These are phyloP conservation scores for Drosophila longiperda DNA, from an alignment of 2,888 invertebrate genomes.

Conservation along the genomic window DNA sequence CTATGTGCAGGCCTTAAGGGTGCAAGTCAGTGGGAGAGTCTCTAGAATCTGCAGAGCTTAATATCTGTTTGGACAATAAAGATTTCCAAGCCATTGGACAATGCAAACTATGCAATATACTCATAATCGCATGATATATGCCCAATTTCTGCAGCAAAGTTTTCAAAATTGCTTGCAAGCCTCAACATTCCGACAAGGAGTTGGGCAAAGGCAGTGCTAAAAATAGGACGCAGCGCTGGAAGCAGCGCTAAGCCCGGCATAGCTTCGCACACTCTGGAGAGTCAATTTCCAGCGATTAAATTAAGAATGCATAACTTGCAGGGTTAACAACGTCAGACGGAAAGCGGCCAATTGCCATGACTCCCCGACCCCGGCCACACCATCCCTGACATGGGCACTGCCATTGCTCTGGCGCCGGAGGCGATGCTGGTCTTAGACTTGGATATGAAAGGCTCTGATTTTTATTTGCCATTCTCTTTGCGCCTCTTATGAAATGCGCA, in stretches of 20 bases:
- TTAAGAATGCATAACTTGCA: conserved; percentile 80
- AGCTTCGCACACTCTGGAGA: conserved; percentile 70
- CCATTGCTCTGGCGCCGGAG: conserved; percentile 7
- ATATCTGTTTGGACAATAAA: conserved; percentile 51
- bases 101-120: conserved; percentile 78
- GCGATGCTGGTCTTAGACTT: neutral
- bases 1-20: conserved; percentile 49
- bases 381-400: neutral
- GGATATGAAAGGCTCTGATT: conserved; percentile 53
- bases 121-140: conserved; percentile 81
- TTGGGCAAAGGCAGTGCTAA: conserved; percentile 8
- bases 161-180: conserved; percentile 44
- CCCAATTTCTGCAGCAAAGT: conserved; percentile 76
- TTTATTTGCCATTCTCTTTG: conserved; percentile 72
- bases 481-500: conserved; percentile 21
- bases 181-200: conserved; percentile 1
- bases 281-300: conserved; percentile 79
- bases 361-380: neutral
- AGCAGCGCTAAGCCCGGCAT: conserved; percentile 47
- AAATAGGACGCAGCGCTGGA: conserved; percentile 13
- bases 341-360: conserved; percentile 29
- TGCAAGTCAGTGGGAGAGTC: conserved; percentile 14
- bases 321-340: conserved; percentile 67
- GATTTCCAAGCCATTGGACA: conserved; percentile 77
- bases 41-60: conserved; percentile 43